Percentiles rank a stretch among this genome's conserved stretches.
Conservation (phyloP, 2,113 vertebrate genomes). For the Cinclus cinclus region DNA sequence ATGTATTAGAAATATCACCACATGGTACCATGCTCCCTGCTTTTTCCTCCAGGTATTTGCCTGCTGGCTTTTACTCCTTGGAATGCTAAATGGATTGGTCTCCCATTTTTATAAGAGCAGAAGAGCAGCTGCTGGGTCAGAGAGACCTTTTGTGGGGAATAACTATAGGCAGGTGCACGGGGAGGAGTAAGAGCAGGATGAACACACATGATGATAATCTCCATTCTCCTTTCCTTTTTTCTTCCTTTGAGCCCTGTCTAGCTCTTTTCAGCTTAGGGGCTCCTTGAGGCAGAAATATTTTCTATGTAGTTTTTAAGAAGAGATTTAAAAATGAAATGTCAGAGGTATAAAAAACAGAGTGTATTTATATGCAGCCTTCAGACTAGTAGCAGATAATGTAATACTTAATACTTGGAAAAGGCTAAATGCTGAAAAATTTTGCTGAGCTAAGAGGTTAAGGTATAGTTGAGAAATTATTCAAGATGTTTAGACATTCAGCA, state of each 20-base stretch:
- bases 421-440: background rate
- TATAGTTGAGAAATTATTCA: background rate
- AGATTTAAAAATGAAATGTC: background rate
- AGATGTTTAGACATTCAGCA: background rate
- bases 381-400: background rate
- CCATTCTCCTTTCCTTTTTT: background rate
- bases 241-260: background rate
- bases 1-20: background rate
- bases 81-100: background rate
- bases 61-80: background rate
- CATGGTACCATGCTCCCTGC: background rate
- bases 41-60: background rate
- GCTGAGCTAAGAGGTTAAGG: background rate
- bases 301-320: background rate
- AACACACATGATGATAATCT: fast-evolving
- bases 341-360: background rate
- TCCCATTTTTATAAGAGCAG: background rate
- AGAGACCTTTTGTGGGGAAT: background rate
- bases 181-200: background rate
- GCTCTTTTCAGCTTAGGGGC: background rate
- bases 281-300: background rate
- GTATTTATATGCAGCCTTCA: background rate
- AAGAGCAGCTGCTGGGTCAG: background rate
- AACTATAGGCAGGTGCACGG: background rate
- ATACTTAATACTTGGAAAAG: background rate